Conservation (phyloP, 2,888 invertebrate genomes). For the Thysanoteuthis rhombus region DNA sequence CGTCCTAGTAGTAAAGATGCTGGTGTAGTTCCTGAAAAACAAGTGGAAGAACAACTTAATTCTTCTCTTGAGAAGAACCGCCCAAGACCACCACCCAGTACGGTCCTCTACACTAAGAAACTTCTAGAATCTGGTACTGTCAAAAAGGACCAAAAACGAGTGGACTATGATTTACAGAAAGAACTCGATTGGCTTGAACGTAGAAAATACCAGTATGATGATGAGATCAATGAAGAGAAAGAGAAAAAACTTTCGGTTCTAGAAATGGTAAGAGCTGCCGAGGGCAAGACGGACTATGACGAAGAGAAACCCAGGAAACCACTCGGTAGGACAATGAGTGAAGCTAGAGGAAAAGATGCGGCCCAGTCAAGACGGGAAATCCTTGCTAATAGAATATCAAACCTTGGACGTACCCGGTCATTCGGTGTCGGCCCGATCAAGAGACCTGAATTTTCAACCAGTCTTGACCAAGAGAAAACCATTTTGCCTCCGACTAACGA, state of each 20-base stretch:
- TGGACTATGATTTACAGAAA: conserved; percentile 15
- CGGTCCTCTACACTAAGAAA: neutral
- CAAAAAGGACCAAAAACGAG: neutral
- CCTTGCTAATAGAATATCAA: neutral
- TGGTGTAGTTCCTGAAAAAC: neutral
- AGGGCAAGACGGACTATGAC: neutral
- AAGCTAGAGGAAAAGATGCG: neutral
- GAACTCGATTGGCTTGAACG: neutral
- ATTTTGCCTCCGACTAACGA: neutral
- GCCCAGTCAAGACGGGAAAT: neutral
- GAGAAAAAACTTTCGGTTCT: conserved; percentile 19
- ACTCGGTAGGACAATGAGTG: conserved; percentile 13
- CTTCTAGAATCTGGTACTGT: neutral
- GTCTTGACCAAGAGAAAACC: neutral
- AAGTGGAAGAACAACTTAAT: neutral
- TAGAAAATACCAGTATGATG: neutral
- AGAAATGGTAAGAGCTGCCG: neutral
- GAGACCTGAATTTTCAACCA: neutral
- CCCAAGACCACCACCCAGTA: neutral
- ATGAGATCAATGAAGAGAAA: neutral
- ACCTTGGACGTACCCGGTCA: conserved; percentile 13
- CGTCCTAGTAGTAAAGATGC: neutral
- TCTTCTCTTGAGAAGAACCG: neutral
- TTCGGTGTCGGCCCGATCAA: neutral
- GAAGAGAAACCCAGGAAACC: neutral